Base-by-base conservation (phyloP, 2,797 vertebrate species). In the Erethizon dorsatum region DNA sequence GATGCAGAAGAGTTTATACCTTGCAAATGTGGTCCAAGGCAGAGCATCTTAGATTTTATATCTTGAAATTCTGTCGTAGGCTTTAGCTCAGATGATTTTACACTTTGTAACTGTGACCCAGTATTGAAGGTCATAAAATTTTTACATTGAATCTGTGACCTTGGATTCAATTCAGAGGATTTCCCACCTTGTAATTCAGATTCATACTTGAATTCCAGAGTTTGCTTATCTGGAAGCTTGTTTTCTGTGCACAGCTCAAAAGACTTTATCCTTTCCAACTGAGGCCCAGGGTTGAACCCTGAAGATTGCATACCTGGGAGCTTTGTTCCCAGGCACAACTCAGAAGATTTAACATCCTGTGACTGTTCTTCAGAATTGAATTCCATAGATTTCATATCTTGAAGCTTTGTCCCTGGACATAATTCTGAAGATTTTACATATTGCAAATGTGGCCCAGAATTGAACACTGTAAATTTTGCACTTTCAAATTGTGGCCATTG, bases 401-500 rank as follows among this genome's bases (percentile, higher is more conserved):
- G 91, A 85, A 89, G 37, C 11, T 79, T 83, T 80, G 85, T 86
- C 41, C 47, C 37, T 91, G 73, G 83, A 47, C n/a, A 57, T 78
- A 83, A 75, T 85, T 96, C 69, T 93, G 96, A 86, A 91, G 90
- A 84, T 82, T 95, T 80, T 79, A 24, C 47, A 65, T 94, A 59
- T 73, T 90, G 88, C 33, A 63, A 75, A 89, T 91, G 37, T 90
- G 83, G 28, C 75, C 73, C 69, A 28, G 50, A 50, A 79, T 90
- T 83, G 45, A 75, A 80, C 4, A 31, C 24, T 63, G 17, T 83
- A 47, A 45, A 52, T 54, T 93, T 94, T 59, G 80, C 41, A 65
- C 45, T 84, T 88, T 97, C 71, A 94, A 61, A 59, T 47, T 96
- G 93, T 92, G 69, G 89, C 87, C 67, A 8, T 67, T 78, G 67